Conservation (phyloP, 2,888 invertebrate species). For the Anorthoa munda region DNA sequence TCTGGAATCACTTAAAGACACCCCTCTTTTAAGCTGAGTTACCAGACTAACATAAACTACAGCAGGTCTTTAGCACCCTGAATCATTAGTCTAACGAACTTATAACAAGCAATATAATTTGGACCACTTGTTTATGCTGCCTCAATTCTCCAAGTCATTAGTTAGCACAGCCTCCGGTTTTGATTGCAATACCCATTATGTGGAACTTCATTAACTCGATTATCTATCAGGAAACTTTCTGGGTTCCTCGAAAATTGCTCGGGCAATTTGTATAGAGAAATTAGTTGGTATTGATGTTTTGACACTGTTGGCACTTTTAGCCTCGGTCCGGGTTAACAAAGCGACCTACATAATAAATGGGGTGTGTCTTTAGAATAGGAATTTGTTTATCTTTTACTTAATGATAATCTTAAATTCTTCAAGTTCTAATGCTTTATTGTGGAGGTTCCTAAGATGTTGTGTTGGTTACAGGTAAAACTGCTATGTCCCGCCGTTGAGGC, state of each 20-base stretch:
- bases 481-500: too few relatives aligned
- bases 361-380: too few relatives aligned
- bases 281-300: constrained; percentile 54
- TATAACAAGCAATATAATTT: constrained; percentile 50
- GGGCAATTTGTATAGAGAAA: constrained; percentile 46
- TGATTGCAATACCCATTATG: constrained; percentile 58
- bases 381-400: too few relatives aligned
- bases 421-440: too few relatives aligned
- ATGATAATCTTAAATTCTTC: too few relatives aligned
- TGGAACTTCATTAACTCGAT: constrained; percentile 56
- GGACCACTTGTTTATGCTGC: constrained; percentile 33
- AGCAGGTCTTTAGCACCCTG: constrained; percentile 11
- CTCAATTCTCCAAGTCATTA: constrained; percentile 47
- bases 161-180: constrained; percentile 43
- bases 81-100: constrained; percentile 45
- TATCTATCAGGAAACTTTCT: constrained; percentile 53
- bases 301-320: constrained; percentile 25
- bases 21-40: background rate
- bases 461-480: too few relatives aligned
- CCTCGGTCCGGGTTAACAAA: constrained; percentile 9
- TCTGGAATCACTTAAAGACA: background rate
- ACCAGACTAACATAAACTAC: constrained; percentile 32
- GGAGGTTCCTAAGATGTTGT: too few relatives aligned
- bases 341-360: constrained; percentile 3
- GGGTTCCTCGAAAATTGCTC: constrained; percentile 31